These are phyloP conservation scores for Malurus alboscapulatus DNA, from an alignment of 2,113 vertebrate genomes.

Conservation along the genomic window DNA sequence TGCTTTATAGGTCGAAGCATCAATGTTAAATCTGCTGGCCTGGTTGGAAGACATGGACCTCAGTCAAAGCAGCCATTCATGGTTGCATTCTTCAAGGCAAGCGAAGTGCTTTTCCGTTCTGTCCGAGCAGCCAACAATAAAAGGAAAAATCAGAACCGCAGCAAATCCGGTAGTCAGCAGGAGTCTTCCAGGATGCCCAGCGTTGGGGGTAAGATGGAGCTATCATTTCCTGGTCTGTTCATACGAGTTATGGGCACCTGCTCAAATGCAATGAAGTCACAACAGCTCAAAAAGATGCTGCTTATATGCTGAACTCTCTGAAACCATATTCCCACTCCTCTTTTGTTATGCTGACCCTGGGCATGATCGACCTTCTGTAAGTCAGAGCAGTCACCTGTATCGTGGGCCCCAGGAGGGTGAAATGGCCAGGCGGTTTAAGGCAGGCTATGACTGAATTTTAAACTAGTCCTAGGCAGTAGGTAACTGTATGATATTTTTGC, in stretches of 20 bases:
- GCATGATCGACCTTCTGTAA: not conserved
- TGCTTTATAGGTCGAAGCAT: conserved; percentile 87
- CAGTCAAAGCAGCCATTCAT: conserved; percentile 97
- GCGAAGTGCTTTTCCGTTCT: conserved; percentile 93
- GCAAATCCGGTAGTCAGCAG: conserved; percentile 88
- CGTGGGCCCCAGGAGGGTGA: not conserved
- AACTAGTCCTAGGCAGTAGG: not conserved
- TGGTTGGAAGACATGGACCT: conserved; percentile 91
- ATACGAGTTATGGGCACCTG: not conserved
- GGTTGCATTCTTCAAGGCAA: conserved; percentile 98
- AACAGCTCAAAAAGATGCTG: not conserved
- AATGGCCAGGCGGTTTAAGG: not conserved
- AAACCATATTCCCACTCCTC: not conserved
- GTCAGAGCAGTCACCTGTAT: not conserved
- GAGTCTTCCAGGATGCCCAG: conserved; percentile 85
- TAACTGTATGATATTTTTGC: not conserved
- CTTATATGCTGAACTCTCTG: not conserved
- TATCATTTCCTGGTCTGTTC: not conserved
- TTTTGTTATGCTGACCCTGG: not conserved
- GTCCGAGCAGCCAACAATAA: conserved; percentile 90
- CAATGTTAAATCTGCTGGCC: conserved; percentile 92
- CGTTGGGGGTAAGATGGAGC: conserved; percentile 79
- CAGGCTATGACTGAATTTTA: not conserved
- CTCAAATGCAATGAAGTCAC: not conserved
- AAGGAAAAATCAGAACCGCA: conserved; percentile 91